Conservation (phyloP, 1,140 invertebrate genomes). For the Condylostylus longicornis region DNA sequence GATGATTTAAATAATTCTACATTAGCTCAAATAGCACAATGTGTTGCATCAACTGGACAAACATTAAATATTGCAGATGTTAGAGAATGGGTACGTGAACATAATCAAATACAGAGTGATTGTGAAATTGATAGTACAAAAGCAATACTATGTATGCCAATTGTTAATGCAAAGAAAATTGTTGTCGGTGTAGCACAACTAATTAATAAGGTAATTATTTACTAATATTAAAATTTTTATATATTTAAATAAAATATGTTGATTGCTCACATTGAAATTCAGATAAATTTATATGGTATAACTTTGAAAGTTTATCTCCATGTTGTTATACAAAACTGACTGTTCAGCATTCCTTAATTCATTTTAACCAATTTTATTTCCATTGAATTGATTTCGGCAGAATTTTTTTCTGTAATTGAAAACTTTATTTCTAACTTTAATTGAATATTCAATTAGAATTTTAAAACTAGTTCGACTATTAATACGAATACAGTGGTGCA, state of each 20-base stretch:
- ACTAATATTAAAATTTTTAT: not conserved
- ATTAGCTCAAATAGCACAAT: constrained; percentile 58
- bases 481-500: too few species aligned
- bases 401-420: too few species aligned
- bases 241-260: not conserved
- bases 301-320: too few species aligned
- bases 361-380: too few species aligned
- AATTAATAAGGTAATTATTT: constrained; percentile 66
- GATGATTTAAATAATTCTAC: constrained; percentile 35
- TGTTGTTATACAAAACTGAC: too few species aligned
- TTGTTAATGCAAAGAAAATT: constrained; percentile 70
- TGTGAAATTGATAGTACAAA: constrained; percentile 47
- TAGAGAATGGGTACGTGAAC: constrained; percentile 45
- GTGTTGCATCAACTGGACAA: constrained; percentile 67
- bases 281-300: too few species aligned
- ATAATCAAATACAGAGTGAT: constrained; percentile 32
- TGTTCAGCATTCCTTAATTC: too few species aligned
- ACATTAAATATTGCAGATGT: constrained; percentile 72
- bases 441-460: too few species aligned
- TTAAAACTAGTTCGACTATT: too few species aligned
- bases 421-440: too few species aligned
- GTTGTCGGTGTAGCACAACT: constrained; percentile 87
- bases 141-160: constrained; percentile 80
- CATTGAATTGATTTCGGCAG: too few species aligned
- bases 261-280: not conserved